These are phyloP conservation scores for Macrotus californicus DNA, from an alignment of 2,113 vertebrate species.

Conservation along the genomic window DNA sequence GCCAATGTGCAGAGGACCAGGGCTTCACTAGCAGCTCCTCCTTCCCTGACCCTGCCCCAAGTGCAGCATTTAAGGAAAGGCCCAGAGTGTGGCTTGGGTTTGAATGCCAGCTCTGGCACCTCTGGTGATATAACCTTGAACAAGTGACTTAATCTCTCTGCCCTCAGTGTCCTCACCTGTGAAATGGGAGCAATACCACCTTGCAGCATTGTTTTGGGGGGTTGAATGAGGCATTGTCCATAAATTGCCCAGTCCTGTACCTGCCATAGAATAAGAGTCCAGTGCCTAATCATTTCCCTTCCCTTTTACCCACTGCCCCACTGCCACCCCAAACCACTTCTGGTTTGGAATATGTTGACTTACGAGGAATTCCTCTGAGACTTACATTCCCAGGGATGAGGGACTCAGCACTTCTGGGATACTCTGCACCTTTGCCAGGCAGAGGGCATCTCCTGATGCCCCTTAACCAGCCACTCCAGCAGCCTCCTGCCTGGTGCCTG, in stretches of 20 bases:
- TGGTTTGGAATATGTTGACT: neutral
- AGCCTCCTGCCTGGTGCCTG: neutral
- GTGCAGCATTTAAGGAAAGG: too few species aligned
- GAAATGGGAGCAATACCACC: neutral
- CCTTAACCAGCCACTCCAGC: accelerated
- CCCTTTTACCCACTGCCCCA: accelerated
- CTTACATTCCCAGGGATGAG: neutral
- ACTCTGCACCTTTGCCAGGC: neutral
- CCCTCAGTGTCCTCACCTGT: neutral
- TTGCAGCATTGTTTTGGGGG: accelerated
- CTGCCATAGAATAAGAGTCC: neutral
- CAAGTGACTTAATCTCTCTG: neutral
- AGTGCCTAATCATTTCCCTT: accelerated
- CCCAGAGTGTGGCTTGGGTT: accelerated
- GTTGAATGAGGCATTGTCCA: accelerated
- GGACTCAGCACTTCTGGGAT: neutral
- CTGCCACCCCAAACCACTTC: neutral
- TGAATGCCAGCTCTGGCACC: accelerated
- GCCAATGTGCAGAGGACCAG: neutral
- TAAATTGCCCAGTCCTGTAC: accelerated
- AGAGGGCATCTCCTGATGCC: accelerated
- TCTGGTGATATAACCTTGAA: neutral
- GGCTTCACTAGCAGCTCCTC: neutral
- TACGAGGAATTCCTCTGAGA: neutral
- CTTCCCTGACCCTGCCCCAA: neutral